Percentiles rank a stretch among this genome's conserved stretches.
phyloP scores from a whole-genome alignment of 1,140 invertebrate genomes.

The Diploscapter pachys region DNA sequence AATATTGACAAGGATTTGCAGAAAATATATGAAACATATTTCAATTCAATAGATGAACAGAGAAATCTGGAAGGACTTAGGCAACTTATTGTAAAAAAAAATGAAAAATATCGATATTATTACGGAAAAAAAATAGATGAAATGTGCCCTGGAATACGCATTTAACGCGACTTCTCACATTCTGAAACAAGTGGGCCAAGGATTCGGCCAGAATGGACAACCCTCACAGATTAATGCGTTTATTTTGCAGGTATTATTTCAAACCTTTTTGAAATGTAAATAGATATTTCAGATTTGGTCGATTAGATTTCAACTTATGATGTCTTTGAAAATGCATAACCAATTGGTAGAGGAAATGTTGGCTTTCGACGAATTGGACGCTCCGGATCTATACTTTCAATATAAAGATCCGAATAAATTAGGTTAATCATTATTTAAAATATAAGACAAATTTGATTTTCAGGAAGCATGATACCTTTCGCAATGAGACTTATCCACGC shows the following conservation, averaged over 20 bases:
- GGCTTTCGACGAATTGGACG: slow-evolving; percentile 49
- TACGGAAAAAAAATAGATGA: too few relatives aligned
- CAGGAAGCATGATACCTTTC: slow-evolving; percentile 44
- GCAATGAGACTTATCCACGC: slow-evolving; percentile 44
- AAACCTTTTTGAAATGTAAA: slow-evolving; percentile 10
- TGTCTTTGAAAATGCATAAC: slow-evolving; percentile 43
- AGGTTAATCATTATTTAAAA: slow-evolving; percentile 3
- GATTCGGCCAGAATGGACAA: slow-evolving; percentile 33
- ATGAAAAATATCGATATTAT: background rate
- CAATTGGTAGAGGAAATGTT: slow-evolving; percentile 43
- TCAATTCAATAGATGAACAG: too few relatives aligned
- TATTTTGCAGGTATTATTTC: slow-evolving; percentile 3
- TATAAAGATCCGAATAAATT: slow-evolving; percentile 29
- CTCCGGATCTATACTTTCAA: slow-evolving; percentile 49
- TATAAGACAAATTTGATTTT: background rate
- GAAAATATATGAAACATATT: too few relatives aligned
- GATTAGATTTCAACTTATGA: slow-evolving; percentile 46
- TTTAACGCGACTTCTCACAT: slow-evolving; percentile 35
- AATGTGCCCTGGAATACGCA: slow-evolving; percentile 13
- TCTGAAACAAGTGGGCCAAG: slow-evolving; percentile 31
- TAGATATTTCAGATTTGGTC: slow-evolving; percentile 45
- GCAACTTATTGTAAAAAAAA: background rate
- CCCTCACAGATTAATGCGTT: slow-evolving; percentile 3
- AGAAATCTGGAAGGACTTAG: too few relatives aligned
- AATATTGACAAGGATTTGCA: too few relatives aligned